phyloP scores from a whole-genome alignment of 1,140 invertebrate genomes.

The Drosophila bipectinata region DNA sequence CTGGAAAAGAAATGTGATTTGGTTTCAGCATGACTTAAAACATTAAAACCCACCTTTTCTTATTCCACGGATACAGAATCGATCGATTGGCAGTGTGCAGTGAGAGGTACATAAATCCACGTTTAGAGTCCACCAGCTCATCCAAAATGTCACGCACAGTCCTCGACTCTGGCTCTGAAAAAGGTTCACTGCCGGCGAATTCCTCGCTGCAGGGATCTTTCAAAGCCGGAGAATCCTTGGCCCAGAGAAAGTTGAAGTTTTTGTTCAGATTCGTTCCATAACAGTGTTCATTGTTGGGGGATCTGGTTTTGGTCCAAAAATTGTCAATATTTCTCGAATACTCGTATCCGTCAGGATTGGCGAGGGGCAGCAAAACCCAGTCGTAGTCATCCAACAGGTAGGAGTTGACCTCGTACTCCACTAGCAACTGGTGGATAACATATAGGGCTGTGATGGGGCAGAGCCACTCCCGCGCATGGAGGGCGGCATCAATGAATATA shows the following conservation, averaged over 20 bases:
- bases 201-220: constrained; percentile 37
- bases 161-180: constrained; percentile 47
- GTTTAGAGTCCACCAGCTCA: constrained; percentile 1
- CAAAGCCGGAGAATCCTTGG: neutral
- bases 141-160: constrained; percentile 46
- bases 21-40: neutral
- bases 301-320: constrained; percentile 43
- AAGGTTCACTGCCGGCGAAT: constrained; percentile 40
- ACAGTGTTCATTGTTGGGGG: constrained; percentile 20
- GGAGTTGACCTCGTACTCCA: constrained; percentile 83
- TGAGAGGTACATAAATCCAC: constrained; percentile 43
- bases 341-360: constrained; percentile 60
- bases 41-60: constrained; percentile 20
- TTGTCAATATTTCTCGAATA: constrained; percentile 21
- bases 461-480: constrained; percentile 87
- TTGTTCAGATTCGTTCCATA: constrained; percentile 57
- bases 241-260: constrained; percentile 44
- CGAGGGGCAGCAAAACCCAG: constrained; percentile 53
- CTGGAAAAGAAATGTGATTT: constrained; percentile 5
- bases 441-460: constrained; percentile 87
- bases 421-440: constrained; percentile 86
- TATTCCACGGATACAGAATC: constrained; percentile 48
- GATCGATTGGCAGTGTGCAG: constrained; percentile 41
- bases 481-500: constrained; percentile 85
- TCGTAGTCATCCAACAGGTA: constrained; percentile 75